Percentiles rank a stretch among this genome's conserved stretches.
These are phyloP conservation scores for Dendroctonus valens DNA, from an alignment of 1,140 invertebrate species.

Conservation along the genomic window DNA sequence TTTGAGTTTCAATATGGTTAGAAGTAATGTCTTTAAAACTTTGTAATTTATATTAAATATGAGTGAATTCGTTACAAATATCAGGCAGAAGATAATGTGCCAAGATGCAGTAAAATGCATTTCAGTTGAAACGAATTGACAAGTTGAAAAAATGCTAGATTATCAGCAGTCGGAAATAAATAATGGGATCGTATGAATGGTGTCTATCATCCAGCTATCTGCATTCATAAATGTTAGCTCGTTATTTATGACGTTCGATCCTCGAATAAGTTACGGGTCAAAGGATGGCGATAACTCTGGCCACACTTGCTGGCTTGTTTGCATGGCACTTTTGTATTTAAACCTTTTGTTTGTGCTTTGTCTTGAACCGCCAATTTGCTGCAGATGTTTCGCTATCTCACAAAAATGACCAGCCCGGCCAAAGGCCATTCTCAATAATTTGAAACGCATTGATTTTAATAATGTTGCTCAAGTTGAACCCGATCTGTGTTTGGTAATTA, in stretches of 20 bases:
- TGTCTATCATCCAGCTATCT: constrained; percentile 38
- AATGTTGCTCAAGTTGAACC: too few relatives aligned
- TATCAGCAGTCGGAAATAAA: background rate
- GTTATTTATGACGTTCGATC: constrained; percentile 48
- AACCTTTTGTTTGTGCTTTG: constrained; percentile 30
- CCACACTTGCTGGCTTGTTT: constrained; percentile 41
- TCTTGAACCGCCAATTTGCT: constrained; percentile 30
- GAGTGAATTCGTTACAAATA: too few relatives aligned
- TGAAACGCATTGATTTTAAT: too few relatives aligned
- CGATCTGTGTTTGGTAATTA: too few relatives aligned
- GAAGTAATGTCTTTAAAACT: too few relatives aligned
- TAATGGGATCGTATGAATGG: constrained; percentile 40
- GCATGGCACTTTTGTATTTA: constrained; percentile 28
- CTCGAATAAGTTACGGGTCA: constrained; percentile 47
- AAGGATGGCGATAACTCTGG: constrained; percentile 40
- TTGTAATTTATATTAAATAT: too few relatives aligned
- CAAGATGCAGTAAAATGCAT: too few relatives aligned
- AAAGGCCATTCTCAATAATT: too few relatives aligned
- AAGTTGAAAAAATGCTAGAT: too few relatives aligned
- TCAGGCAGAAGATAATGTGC: too few relatives aligned
- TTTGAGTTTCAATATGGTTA: too few relatives aligned
- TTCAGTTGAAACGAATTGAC: too few relatives aligned
- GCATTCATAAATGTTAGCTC: constrained; percentile 46
- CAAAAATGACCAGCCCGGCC: background rate
- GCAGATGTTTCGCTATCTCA: constrained; percentile 28